phyloP scores from a whole-genome alignment of 2,113 vertebrate genomes.

The Paracanthobrama guichenoti region DNA sequence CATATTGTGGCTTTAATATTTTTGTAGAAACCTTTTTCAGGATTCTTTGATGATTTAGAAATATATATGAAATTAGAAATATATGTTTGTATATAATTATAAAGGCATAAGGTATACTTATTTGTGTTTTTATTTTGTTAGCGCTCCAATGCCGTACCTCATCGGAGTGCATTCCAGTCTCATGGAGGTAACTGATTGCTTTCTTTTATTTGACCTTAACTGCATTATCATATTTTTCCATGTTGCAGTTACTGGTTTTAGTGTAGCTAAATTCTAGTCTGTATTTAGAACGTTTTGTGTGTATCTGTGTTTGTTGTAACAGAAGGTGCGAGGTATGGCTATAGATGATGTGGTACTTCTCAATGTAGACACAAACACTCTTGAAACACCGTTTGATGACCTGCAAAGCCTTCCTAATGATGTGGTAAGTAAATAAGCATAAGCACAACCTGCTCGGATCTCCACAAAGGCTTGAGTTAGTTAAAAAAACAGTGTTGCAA shows the following conservation, averaged over 20 bases:
- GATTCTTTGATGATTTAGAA: no score
- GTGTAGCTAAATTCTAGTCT: neutral
- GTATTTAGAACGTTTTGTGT: neutral
- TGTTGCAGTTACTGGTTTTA: neutral
- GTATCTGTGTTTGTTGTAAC: slow-evolving; percentile 32
- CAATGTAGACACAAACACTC: slow-evolving; percentile 96
- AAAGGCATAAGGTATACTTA: neutral
- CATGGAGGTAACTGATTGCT: slow-evolving; percentile 53
- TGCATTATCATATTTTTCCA: neutral
- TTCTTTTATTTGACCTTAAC: neutral
- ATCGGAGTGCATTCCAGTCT: slow-evolving; percentile 56
- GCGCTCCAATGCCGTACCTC: slow-evolving; percentile 59
- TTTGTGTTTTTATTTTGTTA: slow-evolving; percentile 14
- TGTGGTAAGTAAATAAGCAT: slow-evolving; percentile 78
- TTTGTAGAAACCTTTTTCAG: no score
- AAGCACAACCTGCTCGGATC: neutral
- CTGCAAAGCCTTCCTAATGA: slow-evolving; percentile 95
- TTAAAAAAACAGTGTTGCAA: no score
- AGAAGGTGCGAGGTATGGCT: slow-evolving; percentile 92
- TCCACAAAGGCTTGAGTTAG: neutral
- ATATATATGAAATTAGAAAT: no score
- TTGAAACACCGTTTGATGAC: slow-evolving; percentile 94
- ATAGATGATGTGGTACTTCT: slow-evolving; percentile 82
- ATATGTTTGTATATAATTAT: neutral
- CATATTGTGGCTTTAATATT: no score